Evolutionary conservation across 2,113 vertebrate species (phyloP), one percentile per base, ranked within the genome.

Genomic region (Pipra filicauda): DNA sequence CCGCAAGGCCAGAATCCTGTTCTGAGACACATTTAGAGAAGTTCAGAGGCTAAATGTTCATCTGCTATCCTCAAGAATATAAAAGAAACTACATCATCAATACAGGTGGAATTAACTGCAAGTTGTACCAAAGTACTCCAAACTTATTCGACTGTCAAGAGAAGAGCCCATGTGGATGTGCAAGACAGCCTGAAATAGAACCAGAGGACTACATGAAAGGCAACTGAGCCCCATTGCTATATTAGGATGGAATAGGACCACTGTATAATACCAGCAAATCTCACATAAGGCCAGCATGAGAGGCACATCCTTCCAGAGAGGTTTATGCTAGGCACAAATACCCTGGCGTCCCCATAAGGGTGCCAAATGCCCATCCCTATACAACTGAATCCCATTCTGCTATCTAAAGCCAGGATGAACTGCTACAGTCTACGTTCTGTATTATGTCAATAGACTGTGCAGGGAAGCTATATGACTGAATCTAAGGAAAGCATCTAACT

Each of bases 101-200:
- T 23, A 12, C 35, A 69, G 48, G 39, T 48, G 26, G 31, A 72
- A 82, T 55, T 71, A 74, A 54, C 24, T 74, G 26, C 22, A 62
- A 9, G 51, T 88, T 49, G 31, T 62, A 91, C 12, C 20, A 28
- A 81, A 75, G 39, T 37, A 67, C 22, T 67, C 43, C 55, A 51
- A 90, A 82, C 7, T 71, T 48, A 48, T 15, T n/a, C 0, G 0
- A 8, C n/a, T 66, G 37, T 17, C 2, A 4, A 67, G 44, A 84
- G 19, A 61, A 41, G n/a, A 70, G 30, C 19, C 39, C 59, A 46
- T 33, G 18, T 1, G 3, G 20, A 64, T n/a, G 15, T 4, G 7
- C 27, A 80, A 75, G 52, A 27, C 23, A 44, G 31, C 21, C 44
- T 87, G 39, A 90, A 88, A 61, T 20, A 21, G 51, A 89, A 61